These are phyloP conservation scores for Strigamia transsilvanica DNA, from an alignment of 2,888 invertebrate genomes.

Conservation along the genomic window DNA sequence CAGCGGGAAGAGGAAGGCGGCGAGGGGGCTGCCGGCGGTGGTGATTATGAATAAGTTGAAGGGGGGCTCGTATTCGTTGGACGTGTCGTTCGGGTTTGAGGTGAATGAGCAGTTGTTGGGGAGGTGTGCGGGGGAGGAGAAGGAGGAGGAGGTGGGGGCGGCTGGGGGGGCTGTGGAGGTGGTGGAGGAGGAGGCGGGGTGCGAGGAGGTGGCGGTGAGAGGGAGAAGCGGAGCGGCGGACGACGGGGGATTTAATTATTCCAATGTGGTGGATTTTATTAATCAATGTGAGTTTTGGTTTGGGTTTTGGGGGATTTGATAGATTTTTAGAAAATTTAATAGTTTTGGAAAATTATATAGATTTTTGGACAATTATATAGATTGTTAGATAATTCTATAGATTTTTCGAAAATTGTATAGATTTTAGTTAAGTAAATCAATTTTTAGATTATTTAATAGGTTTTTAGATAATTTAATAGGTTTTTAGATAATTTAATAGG, in stretches of 20 bases:
- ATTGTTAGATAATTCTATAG: too few relatives aligned
- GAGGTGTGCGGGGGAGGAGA: slow-evolving; percentile 61
- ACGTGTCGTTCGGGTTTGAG: slow-evolving; percentile 83
- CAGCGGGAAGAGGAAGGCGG: background rate
- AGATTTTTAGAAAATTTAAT: too few relatives aligned
- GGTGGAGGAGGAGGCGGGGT: slow-evolving; percentile 60
- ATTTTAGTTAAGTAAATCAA: too few relatives aligned
- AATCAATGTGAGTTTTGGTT: slow-evolving; percentile 37
- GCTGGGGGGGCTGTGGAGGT: slow-evolving; percentile 65
- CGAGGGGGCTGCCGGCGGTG: slow-evolving; percentile 55
- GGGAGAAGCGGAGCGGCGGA: background rate
- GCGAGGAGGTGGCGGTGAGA: slow-evolving; percentile 60
- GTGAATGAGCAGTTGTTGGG: slow-evolving; percentile 75
- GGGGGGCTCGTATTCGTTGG: slow-evolving; percentile 58
- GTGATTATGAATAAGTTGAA: slow-evolving; percentile 56
- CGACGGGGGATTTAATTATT: slow-evolving; percentile 19
- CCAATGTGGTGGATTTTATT: slow-evolving; percentile 37
- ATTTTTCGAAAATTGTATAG: too few relatives aligned
- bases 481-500: too few relatives aligned
- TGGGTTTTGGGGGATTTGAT: background rate
- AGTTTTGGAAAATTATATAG: too few relatives aligned
- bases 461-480: too few relatives aligned
- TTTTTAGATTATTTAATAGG: too few relatives aligned
- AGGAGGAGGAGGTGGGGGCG: background rate
- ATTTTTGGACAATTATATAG: too few relatives aligned